A percentile compares a stretch with the other conserved stretches of the same genome.
phyloP scores from a whole-genome alignment of 2,888 invertebrate species.

The Calliphora vomitoria region DNA sequence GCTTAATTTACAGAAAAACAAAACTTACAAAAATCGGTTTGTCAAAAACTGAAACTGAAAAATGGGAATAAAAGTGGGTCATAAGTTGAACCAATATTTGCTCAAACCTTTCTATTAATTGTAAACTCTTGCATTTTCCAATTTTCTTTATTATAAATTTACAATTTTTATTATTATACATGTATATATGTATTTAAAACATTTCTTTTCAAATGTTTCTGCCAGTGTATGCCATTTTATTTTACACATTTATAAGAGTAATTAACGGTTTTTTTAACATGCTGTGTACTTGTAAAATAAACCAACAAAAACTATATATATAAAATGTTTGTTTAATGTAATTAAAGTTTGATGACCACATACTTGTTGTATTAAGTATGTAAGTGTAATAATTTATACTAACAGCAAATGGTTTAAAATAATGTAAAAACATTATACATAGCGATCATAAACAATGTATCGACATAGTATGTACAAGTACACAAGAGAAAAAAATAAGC shows the following conservation, averaged over 20 bases:
- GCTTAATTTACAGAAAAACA: no score
- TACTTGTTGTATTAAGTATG: background rate
- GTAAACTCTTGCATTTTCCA: no score
- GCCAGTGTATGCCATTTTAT: constrained; percentile 10
- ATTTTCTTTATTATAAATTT: background rate
- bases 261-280: constrained; percentile 57
- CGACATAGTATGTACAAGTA: background rate
- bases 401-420: background rate
- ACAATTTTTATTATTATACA: background rate
- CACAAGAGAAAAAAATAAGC: background rate
- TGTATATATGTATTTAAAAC: no score
- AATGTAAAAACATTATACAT: background rate
- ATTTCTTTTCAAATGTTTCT: background rate
- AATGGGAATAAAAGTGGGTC: no score
- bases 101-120: no score
- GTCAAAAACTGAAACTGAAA: no score
- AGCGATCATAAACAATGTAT: background rate
- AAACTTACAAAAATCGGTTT: no score
- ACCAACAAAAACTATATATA: constrained; percentile 20
- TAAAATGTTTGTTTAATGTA: constrained; percentile 51
- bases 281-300: constrained; percentile 14
- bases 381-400: no score
- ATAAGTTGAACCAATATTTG: no score
- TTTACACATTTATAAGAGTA: constrained; percentile 31
- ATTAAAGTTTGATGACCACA: constrained; percentile 69